Percentiles rank a stretch among this genome's conserved stretches.
Evolutionary conservation across 2,797 vertebrate genomes (phyloP).

Genomic region (Margarornis squamiger): DNA sequence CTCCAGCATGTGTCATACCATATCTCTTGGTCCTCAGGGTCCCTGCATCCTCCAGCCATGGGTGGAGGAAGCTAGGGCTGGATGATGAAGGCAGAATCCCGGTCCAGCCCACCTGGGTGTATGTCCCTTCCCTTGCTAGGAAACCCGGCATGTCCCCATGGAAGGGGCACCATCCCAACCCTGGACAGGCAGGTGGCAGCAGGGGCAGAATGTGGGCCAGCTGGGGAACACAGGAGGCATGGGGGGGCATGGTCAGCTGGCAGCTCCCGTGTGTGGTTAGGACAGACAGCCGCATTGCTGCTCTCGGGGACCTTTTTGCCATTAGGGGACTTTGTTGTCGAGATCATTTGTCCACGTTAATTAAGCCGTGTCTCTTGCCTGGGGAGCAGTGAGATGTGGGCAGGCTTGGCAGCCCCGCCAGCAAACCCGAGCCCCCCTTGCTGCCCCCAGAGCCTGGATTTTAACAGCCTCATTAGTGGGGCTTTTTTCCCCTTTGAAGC

Average conservation of each 20-base stretch:
- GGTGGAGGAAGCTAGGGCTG: not conserved
- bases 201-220: fast-evolving
- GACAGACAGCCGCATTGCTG: not conserved
- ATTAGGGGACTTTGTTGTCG: not conserved
- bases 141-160: fast-evolving
- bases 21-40: fast-evolving
- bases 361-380: not conserved
- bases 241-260: not conserved
- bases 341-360: slow-evolving; percentile 39
- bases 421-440: not conserved
- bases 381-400: not conserved
- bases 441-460: not conserved
- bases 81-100: fast-evolving
- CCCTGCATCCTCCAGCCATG: fast-evolving
- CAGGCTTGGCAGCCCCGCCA: not conserved
- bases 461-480: slow-evolving; percentile 49
- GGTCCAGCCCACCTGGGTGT: fast-evolving
- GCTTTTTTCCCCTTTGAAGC: slow-evolving; percentile 21
- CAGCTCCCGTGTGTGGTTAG: not conserved
- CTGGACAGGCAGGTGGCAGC: fast-evolving
- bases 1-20: fast-evolving
- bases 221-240: not conserved
- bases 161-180: fast-evolving
- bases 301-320: not conserved
- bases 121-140: not conserved